These are phyloP conservation scores for Ylistrum balloti DNA, from an alignment of 1,140 invertebrate genomes.

Conservation along the genomic window DNA sequence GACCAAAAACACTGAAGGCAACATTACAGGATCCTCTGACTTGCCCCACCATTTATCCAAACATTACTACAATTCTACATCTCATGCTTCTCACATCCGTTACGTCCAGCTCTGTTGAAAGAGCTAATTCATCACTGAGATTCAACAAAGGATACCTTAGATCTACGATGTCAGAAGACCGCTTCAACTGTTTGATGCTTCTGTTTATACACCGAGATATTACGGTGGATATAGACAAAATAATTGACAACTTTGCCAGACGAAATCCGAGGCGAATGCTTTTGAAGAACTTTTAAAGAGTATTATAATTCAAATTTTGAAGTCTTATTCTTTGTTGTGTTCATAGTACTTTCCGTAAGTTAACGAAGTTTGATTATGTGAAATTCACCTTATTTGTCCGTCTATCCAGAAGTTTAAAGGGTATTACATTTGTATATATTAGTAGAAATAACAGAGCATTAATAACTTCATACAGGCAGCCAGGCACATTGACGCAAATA, in stretches of 20 bases:
- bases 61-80: conserved; percentile 46
- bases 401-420: too few species aligned
- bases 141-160: conserved; percentile 45
- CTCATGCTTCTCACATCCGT: conserved; percentile 45
- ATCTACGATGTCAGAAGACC: conserved; percentile 53
- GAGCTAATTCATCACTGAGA: conserved; percentile 52
- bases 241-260: conserved; percentile 43
- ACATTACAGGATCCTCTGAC: conserved; percentile 1
- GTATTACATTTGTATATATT: too few species aligned
- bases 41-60: conserved; percentile 49
- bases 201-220: conserved; percentile 56
- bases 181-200: conserved; percentile 50
- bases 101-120: conserved; percentile 42
- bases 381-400: too few species aligned
- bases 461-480: too few species aligned
- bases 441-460: too few species aligned
- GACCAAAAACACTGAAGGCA: conserved; percentile 36
- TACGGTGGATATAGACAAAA: conserved; percentile 46
- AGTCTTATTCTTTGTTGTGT: too few species aligned
- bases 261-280: conserved; percentile 50
- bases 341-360: too few species aligned
- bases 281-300: too few species aligned
- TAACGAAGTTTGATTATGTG: too few species aligned
- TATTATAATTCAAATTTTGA: too few species aligned
- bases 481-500: too few species aligned